Evolutionary conservation across 2,888 invertebrate species (phyloP).

Genomic region (Tachystola acroxantha): DNA sequence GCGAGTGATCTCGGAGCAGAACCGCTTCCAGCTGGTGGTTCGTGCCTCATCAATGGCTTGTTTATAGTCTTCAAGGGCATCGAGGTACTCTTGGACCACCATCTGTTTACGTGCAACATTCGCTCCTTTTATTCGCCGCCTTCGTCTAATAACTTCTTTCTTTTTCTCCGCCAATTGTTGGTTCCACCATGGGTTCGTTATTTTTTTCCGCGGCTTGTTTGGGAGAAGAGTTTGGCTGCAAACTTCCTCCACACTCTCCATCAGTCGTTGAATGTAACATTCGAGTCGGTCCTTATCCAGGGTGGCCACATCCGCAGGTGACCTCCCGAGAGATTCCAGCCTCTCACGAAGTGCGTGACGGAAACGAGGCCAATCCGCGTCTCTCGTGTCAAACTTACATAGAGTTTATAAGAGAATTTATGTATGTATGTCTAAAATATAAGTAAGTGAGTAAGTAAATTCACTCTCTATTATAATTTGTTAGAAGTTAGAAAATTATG

Average conservation of each 20-base stretch:
- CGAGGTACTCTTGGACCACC: slow-evolving; percentile 2
- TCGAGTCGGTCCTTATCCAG: background rate
- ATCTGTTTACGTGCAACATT: background rate
- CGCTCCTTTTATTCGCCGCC: slow-evolving; percentile 4
- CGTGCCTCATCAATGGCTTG: background rate
- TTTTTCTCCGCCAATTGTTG: slow-evolving; percentile 3
- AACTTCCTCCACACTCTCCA: background rate
- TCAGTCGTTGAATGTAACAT: background rate
- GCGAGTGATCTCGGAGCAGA: slow-evolving; percentile 7
- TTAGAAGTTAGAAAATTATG: no score
- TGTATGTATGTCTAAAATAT: no score
- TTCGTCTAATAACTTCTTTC: background rate
- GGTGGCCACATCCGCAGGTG: no score
- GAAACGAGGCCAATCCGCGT: background rate
- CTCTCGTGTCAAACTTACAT: background rate
- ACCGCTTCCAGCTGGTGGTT: slow-evolving; percentile 11
- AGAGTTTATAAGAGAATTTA: background rate
- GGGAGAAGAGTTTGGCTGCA: background rate
- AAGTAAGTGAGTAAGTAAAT: no score
- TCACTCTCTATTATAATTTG: no score
- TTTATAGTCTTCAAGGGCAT: slow-evolving; percentile 5
- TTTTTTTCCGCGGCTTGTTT: background rate
- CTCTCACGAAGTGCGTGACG: background rate
- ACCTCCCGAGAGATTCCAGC: background rate
- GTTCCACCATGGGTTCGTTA: slow-evolving; percentile 8